phyloP scores from a whole-genome alignment of 1,140 invertebrate species.

The Drosophila mojavensis region DNA sequence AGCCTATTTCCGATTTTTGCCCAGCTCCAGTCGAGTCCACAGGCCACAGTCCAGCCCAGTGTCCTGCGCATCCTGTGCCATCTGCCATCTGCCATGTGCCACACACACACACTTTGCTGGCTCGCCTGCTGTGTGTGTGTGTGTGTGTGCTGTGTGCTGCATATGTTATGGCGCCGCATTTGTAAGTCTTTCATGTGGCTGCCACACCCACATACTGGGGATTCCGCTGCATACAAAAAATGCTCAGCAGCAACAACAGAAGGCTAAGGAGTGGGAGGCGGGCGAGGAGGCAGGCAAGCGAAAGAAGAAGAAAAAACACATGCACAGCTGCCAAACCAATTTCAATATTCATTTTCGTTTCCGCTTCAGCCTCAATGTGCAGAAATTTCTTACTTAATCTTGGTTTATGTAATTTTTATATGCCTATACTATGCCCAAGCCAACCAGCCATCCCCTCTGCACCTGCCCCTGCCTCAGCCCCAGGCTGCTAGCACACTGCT shows the following conservation, averaged over 20 bases:
- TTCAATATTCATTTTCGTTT: slow-evolving; percentile 68
- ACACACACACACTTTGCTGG: slow-evolving; percentile 9
- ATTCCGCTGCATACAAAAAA: slow-evolving; percentile 3
- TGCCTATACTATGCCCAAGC: slow-evolving; percentile 30
- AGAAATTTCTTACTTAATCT: slow-evolving; percentile 63
- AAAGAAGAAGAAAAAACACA: slow-evolving; percentile 13
- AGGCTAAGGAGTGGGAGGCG: background rate
- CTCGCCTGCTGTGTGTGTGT: slow-evolving; percentile 23
- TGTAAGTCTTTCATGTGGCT: slow-evolving; percentile 51
- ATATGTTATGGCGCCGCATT: slow-evolving; percentile 56
- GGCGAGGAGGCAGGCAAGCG: background rate
- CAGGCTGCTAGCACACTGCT: background rate
- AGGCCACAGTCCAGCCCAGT: background rate
- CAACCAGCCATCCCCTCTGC: background rate
- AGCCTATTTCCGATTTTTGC: slow-evolving; percentile 36
- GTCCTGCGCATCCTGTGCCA: slow-evolving; percentile 2
- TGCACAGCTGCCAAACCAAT: slow-evolving; percentile 60
- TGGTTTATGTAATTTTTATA: slow-evolving; percentile 65
- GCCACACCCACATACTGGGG: slow-evolving; percentile 19
- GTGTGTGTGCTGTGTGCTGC: slow-evolving; percentile 29
- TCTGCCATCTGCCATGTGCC: background rate
- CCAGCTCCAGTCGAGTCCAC: background rate
- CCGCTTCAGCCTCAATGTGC: slow-evolving; percentile 54
- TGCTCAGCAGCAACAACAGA: background rate
- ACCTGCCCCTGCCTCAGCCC: background rate